Conservation (phyloP, 1,140 invertebrate genomes). For the Coptotermes formosanus region DNA sequence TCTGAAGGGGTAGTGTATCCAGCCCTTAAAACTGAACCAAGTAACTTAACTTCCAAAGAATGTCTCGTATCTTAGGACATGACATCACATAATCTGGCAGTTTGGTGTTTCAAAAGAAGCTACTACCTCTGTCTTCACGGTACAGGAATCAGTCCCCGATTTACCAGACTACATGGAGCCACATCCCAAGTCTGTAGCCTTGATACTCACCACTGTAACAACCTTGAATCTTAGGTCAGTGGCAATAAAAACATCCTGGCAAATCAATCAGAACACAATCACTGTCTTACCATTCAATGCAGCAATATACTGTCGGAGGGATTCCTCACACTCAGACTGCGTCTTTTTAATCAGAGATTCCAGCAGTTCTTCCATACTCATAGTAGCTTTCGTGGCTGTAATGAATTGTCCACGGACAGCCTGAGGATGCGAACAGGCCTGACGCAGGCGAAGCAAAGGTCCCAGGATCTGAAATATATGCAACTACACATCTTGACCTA, state of each 20-base stretch:
- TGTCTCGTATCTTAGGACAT: too few relatives aligned
- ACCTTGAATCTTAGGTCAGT: background rate
- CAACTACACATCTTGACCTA: background rate
- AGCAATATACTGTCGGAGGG: slow-evolving; percentile 61
- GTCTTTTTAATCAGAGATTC: slow-evolving; percentile 64
- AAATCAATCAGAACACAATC: background rate
- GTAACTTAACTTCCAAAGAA: too few relatives aligned
- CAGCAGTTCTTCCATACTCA: slow-evolving; percentile 69
- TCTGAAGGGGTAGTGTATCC: too few relatives aligned
- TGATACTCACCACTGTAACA: background rate
- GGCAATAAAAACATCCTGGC: background rate
- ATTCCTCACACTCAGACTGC: slow-evolving; percentile 62
- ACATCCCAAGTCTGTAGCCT: background rate
- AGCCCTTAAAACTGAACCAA: too few relatives aligned
- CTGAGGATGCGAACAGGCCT: slow-evolving; percentile 74
- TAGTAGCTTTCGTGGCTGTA: slow-evolving; percentile 54
- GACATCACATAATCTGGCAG: too few relatives aligned
- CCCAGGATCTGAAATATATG: slow-evolving; percentile 51
- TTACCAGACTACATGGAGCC: too few relatives aligned
- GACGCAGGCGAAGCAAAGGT: slow-evolving; percentile 65
- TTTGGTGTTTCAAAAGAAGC: too few relatives aligned
- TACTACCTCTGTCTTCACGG: too few relatives aligned
- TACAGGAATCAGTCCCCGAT: too few relatives aligned
- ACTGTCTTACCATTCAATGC: slow-evolving; percentile 59
- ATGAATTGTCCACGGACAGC: slow-evolving; percentile 59